phyloP scores from a whole-genome alignment of 2,888 invertebrate species.

The Nomada flava region DNA sequence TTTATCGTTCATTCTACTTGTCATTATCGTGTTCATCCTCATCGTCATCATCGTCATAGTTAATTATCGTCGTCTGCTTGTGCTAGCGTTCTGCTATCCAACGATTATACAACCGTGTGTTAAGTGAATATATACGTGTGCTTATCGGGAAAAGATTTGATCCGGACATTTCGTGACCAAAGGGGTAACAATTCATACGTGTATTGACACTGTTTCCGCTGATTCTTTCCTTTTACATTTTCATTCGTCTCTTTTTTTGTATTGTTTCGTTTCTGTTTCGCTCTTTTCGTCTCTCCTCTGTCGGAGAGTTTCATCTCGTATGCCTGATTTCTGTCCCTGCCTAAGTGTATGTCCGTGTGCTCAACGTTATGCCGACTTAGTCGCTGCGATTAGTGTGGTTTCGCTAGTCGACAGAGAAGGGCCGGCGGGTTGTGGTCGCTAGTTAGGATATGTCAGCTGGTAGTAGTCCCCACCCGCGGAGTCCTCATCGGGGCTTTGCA shows the following conservation, averaged over 20 bases:
- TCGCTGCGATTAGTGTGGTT: constrained; percentile 64
- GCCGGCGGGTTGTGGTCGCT: constrained; percentile 77
- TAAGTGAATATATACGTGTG: neutral
- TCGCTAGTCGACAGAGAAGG: constrained; percentile 72
- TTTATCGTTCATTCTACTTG: constrained; percentile 62
- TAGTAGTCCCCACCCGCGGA: constrained; percentile 82
- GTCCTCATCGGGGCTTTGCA: constrained; percentile 82
- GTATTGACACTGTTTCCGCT: neutral
- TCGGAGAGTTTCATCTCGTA: constrained; percentile 22
- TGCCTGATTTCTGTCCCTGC: constrained; percentile 45
- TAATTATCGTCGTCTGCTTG: constrained; percentile 26
- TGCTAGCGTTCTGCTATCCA: constrained; percentile 36
- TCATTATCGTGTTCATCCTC: constrained; percentile 28
- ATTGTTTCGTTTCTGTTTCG: neutral
- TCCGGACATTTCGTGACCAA: neutral
- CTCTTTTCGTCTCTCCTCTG: constrained; percentile 8
- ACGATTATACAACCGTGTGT: constrained; percentile 15
- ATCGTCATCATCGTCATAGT: constrained; percentile 10
- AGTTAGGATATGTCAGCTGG: constrained; percentile 83
- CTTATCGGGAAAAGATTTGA: neutral
- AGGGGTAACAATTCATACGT: neutral
- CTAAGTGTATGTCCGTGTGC: constrained; percentile 58
- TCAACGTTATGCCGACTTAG: constrained; percentile 58
- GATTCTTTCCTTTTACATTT: neutral
- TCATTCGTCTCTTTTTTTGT: neutral